phyloP scores from a whole-genome alignment of 1,140 invertebrate species.

The Heliconius hewitsoni region DNA sequence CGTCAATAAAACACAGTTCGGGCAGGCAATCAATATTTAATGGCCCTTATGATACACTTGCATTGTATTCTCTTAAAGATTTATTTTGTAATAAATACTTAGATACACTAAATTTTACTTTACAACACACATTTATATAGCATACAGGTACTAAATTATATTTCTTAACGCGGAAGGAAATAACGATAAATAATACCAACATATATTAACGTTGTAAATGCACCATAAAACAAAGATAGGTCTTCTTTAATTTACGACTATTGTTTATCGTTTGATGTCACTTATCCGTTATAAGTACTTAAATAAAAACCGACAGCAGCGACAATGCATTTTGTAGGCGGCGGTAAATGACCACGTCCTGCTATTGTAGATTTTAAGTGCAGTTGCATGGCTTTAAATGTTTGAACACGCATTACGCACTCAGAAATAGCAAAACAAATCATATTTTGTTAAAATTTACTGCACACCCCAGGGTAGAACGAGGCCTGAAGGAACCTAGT shows the following conservation, averaged over 20 bases:
- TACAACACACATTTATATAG: neutral
- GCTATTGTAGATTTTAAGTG: constrained; percentile 4
- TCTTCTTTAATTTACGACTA: constrained; percentile 17
- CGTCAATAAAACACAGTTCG: constrained; percentile 9
- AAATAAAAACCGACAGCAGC: constrained; percentile 13
- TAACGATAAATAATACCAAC: neutral
- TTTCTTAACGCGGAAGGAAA: constrained; percentile 21
- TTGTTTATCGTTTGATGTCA: constrained; percentile 15
- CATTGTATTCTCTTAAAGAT: neutral
- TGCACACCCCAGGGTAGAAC: no score
- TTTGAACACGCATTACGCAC: neutral
- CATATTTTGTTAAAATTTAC: no score
- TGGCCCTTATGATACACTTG: neutral
- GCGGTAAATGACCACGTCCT: constrained; percentile 11
- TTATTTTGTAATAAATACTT: neutral
- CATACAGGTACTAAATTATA: constrained; percentile 5
- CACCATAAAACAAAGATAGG: constrained; percentile 15
- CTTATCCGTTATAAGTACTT: constrained; percentile 17
- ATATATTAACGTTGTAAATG: neutral
- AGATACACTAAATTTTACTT: neutral
- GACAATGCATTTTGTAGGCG: constrained; percentile 6
- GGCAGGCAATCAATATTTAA: constrained; percentile 20
- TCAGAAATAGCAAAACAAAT: neutral
- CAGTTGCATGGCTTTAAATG: neutral
- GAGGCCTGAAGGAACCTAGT: no score